phyloP scores from a whole-genome alignment of 1,140 invertebrate species.

The Mesaphorura yosii region DNA sequence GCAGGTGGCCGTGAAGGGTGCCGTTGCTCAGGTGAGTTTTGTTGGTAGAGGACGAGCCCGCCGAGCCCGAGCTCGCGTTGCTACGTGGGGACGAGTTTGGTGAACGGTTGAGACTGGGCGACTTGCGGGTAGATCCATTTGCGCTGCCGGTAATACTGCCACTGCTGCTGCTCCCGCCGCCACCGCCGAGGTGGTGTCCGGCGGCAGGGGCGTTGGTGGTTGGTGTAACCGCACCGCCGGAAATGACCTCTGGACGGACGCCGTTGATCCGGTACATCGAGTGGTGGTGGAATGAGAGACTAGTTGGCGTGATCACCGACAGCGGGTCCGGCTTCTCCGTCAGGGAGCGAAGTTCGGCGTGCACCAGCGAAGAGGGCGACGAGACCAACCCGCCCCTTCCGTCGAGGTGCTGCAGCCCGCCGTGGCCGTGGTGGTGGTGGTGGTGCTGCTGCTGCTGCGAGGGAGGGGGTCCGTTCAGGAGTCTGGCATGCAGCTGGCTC shows the following conservation, averaged over 20 bases:
- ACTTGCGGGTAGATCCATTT: slow-evolving; percentile 9
- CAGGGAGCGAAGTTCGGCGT: slow-evolving; percentile 16
- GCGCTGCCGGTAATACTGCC: not conserved
- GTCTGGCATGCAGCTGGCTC: slow-evolving; percentile 38
- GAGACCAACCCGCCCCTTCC: too few relatives aligned
- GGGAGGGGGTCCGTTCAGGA: slow-evolving; percentile 45
- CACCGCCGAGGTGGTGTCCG: slow-evolving; percentile 1
- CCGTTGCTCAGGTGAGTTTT: not conserved
- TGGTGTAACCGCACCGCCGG: slow-evolving; percentile 51
- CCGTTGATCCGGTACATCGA: slow-evolving; percentile 54
- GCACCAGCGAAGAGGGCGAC: slow-evolving; percentile 11
- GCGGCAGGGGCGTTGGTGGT: slow-evolving; percentile 16
- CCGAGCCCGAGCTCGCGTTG: slow-evolving; percentile 27
- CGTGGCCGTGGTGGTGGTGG: slow-evolving; percentile 39
- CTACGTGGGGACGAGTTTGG: slow-evolving; percentile 28
- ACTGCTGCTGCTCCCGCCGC: too few relatives aligned
- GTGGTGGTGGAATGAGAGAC: slow-evolving; percentile 32
- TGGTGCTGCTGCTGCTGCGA: slow-evolving; percentile 40
- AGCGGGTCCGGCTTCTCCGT: slow-evolving; percentile 19
- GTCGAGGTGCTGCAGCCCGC: slow-evolving; percentile 19
- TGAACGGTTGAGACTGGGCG: slow-evolving; percentile 19
- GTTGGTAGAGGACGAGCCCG: slow-evolving; percentile 38
- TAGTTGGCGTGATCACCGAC: slow-evolving; percentile 30
- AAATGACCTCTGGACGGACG: slow-evolving; percentile 64
- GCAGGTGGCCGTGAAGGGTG: slow-evolving; percentile 36